phyloP scores from a whole-genome alignment of 2,113 vertebrate genomes.

The Neotragus moschatus region DNA sequence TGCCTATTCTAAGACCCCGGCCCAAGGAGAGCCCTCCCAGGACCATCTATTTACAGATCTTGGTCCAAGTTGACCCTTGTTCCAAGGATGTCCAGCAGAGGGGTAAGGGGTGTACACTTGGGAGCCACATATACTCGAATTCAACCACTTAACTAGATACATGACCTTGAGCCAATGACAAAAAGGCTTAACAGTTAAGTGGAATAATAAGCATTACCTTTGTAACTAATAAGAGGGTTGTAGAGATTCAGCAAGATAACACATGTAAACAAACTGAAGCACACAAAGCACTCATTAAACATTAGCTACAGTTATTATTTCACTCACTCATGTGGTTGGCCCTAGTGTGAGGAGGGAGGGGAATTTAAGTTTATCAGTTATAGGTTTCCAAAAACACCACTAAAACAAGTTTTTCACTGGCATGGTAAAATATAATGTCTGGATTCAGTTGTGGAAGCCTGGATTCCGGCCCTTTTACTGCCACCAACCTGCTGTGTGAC shows the following conservation, averaged over 20 bases:
- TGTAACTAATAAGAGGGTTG: not conserved
- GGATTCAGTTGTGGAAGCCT: not conserved
- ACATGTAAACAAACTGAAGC: not conserved
- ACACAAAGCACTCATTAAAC: not conserved
- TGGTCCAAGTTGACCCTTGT: not conserved
- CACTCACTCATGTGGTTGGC: not conserved
- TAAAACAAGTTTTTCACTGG: not conserved
- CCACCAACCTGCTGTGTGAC: not conserved
- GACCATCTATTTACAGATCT: not conserved
- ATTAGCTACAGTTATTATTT: not conserved
- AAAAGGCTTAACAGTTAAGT: not conserved
- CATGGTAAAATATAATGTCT: not conserved
- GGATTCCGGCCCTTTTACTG: not conserved
- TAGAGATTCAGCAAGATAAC: not conserved
- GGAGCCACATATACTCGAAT: not conserved
- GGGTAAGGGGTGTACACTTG: not conserved
- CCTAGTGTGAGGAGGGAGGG: not conserved
- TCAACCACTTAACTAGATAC: not conserved
- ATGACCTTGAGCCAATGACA: not conserved
- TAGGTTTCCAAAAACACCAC: not conserved
- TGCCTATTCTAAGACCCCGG: not conserved
- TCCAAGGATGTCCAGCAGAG: not conserved
- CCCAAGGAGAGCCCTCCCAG: not conserved
- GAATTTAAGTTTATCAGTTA: not conserved
- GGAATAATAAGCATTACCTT: not conserved